phyloP scores from a whole-genome alignment of 2,113 vertebrate species.

The Crotalus horridus region DNA sequence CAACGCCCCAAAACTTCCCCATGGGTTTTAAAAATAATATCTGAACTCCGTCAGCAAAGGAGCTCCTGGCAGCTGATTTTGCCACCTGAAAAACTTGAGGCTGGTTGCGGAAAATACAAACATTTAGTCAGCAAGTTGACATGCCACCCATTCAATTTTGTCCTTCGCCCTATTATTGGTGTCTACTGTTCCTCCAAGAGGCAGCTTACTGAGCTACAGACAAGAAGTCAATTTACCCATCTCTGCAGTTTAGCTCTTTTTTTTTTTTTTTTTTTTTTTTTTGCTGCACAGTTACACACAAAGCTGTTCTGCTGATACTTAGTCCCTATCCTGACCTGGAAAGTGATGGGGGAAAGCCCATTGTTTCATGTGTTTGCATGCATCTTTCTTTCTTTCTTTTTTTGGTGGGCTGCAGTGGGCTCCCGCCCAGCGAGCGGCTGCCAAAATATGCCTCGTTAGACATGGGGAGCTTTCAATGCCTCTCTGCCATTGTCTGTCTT shows the following conservation, averaged over 20 bases:
- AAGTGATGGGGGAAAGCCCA: neutral
- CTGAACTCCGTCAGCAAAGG: neutral
- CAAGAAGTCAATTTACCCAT: neutral
- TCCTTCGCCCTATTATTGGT: neutral
- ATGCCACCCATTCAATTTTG: neutral
- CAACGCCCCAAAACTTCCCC: neutral
- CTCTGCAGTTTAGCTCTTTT: neutral
- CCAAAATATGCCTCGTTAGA: conserved; percentile 41
- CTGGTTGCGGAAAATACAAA: neutral
- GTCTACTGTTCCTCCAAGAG: neutral
- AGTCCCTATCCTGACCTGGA: neutral
- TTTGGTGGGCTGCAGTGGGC: conserved; percentile 28
- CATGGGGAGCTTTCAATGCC: conserved; percentile 33
- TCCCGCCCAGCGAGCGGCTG: conserved; percentile 32
- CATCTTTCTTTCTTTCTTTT: neutral
- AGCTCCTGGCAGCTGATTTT: neutral
- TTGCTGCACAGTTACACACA: neutral
- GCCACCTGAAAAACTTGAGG: neutral
- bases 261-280: neutral
- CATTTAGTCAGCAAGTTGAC: neutral
- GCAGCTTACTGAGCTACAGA: neutral
- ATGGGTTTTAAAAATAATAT: neutral
- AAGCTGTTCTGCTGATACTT: conserved; percentile 23
- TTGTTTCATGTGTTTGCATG: neutral
- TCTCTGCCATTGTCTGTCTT: conserved; percentile 32